Conservation (phyloP, 2,797 vertebrate genomes). For the Hapalemur alaotrensis region DNA sequence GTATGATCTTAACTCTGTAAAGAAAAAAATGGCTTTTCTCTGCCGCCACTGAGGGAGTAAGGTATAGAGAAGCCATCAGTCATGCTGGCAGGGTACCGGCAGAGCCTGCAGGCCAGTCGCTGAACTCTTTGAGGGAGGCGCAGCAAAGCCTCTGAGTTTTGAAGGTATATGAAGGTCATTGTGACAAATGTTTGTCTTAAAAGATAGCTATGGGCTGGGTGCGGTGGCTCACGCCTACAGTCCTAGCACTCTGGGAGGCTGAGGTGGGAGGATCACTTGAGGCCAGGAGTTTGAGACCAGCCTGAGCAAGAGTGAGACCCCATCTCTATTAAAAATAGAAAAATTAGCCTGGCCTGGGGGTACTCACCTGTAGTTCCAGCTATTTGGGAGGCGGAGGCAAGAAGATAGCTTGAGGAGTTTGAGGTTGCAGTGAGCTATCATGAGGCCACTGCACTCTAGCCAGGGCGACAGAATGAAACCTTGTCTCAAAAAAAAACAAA, state of each 20-base stretch:
- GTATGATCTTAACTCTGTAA: not conserved
- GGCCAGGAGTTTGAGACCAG: not conserved
- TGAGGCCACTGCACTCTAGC: not conserved
- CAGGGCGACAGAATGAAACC: not conserved
- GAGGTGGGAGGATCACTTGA: not conserved
- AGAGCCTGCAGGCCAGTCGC: too few relatives aligned
- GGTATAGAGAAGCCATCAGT: too few relatives aligned
- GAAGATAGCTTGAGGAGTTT: not conserved
- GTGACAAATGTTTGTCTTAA: not conserved
- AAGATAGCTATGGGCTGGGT: too few relatives aligned
- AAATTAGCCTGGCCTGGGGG: not conserved
- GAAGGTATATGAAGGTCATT: slow-evolving; percentile 28
- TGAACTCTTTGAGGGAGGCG: slow-evolving; percentile 25
- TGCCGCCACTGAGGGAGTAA: too few relatives aligned
- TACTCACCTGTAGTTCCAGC: not conserved
- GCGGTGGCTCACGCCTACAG: not conserved
- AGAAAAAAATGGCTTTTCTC: not conserved
- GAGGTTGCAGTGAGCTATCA: not conserved
- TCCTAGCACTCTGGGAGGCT: not conserved
- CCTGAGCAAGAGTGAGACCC: not conserved
- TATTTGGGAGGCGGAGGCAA: not conserved
- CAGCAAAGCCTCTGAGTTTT: not conserved
- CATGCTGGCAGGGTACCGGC: too few relatives aligned
- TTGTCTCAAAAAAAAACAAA: not conserved
- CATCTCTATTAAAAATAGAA: not conserved